These are phyloP conservation scores for Drosophila nr. perissopoda DNA, from an alignment of 2,888 invertebrate genomes.

Conservation along the genomic window DNA sequence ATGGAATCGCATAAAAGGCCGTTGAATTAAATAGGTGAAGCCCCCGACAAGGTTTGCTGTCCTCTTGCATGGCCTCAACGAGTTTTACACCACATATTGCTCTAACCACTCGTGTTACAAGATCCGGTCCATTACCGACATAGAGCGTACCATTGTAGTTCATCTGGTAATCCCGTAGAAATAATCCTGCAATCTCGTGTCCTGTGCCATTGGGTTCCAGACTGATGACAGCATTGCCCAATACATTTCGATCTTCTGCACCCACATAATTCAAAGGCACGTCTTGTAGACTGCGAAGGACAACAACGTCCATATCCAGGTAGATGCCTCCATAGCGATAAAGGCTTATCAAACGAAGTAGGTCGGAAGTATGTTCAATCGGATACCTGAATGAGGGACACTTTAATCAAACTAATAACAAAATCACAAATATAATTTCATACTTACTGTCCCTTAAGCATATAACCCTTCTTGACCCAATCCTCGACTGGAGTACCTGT, in stretches of 20 bases:
- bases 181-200: constrained; percentile 86
- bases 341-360: constrained; percentile 84
- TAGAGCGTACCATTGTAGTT: constrained; percentile 87
- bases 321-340: constrained; percentile 92
- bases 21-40: constrained; percentile 88
- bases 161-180: constrained; percentile 85
- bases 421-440: not conserved
- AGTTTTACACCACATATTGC: constrained; percentile 86
- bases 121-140: constrained; percentile 85
- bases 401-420: not conserved
- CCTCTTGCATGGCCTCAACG: constrained; percentile 85
- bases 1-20: constrained; percentile 88
- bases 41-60: constrained; percentile 86
- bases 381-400: not conserved
- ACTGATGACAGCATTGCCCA: constrained; percentile 89
- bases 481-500: constrained; percentile 80
- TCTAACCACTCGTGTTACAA: constrained; percentile 88
- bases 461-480: constrained; percentile 77
- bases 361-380: constrained; percentile 80
- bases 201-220: constrained; percentile 86
- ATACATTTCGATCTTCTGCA: constrained; percentile 85
- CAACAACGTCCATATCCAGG: constrained; percentile 90
- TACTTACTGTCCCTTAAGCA: constrained; percentile 70
- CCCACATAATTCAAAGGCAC: constrained; percentile 80
- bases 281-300: constrained; percentile 85